phyloP scores from a whole-genome alignment of 2,797 vertebrate genomes.

The Nyctalus aviator region DNA sequence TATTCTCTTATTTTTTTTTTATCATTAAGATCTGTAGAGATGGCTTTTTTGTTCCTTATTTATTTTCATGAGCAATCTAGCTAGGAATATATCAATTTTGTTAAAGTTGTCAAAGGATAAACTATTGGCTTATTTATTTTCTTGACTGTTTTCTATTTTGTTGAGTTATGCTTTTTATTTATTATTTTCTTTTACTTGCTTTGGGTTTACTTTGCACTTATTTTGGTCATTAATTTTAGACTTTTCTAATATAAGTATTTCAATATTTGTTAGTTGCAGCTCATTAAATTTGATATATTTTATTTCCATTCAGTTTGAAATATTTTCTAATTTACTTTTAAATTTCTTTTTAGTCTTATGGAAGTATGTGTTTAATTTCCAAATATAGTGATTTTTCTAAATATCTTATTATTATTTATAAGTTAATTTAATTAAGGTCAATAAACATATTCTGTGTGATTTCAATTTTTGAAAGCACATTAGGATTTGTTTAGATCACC shows the following conservation, averaged over 20 bases:
- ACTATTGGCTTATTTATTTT: not conserved
- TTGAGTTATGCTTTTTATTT: not conserved
- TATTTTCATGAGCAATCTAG: not conserved
- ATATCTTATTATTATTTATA: not conserved
- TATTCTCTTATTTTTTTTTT: not conserved
- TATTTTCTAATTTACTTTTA: not conserved
- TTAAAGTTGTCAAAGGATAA: not conserved
- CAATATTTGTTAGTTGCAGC: not conserved
- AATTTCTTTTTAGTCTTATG: not conserved
- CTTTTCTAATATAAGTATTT: not conserved
- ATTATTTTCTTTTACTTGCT: not conserved
- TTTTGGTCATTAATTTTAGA: not conserved
- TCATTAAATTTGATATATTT: not conserved
- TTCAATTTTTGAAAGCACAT: not conserved
- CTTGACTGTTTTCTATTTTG: not conserved
- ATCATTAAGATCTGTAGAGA: not conserved
- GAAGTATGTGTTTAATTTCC: not conserved
- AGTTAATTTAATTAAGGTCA: not conserved
- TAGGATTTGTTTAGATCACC: not conserved
- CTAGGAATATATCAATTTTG: not conserved
- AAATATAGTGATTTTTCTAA: not conserved
- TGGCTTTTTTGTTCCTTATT: not conserved
- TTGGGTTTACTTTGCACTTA: not conserved
- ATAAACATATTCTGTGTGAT: not conserved
- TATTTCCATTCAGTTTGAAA: not conserved